Percentiles rank a stretch among this genome's conserved stretches.
Conservation (phyloP, 2,113 vertebrate genomes). For the Thymallus thymallus region DNA sequence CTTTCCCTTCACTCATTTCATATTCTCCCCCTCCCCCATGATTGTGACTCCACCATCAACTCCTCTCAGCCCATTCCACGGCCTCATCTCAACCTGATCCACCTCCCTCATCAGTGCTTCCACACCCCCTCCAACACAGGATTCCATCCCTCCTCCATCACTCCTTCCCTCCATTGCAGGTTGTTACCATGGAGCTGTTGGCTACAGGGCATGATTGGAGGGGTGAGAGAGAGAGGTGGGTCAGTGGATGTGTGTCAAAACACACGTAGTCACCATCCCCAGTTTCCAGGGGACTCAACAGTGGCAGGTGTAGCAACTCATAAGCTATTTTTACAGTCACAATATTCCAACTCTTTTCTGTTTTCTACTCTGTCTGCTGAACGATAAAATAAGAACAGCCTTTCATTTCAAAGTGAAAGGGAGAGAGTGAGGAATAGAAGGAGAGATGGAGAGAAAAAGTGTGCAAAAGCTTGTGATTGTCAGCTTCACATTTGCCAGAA, state of each 20-base stretch:
- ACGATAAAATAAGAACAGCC: not conserved
- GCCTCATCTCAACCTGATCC: not conserved
- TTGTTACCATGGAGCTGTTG: constrained; percentile 13
- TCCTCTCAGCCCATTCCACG: constrained; percentile 2
- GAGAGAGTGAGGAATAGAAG: not conserved
- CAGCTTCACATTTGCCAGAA: constrained; percentile 25
- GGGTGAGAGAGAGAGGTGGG: not conserved
- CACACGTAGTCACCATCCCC: not conserved
- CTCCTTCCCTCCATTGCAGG: not conserved
- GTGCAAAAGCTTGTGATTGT: constrained; percentile 10
- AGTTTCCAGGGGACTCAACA: not conserved
- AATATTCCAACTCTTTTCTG: not conserved
- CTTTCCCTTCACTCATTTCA: not conserved
- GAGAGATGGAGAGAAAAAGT: not conserved
- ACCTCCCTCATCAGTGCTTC: constrained; percentile 15
- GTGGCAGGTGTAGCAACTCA: not conserved
- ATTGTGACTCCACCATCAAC: no score
- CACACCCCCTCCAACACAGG: constrained; percentile 3
- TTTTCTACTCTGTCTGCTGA: not conserved
- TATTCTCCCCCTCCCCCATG: not conserved
- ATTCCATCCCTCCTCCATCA: not conserved
- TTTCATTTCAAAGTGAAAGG: not conserved
- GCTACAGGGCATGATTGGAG: not conserved
- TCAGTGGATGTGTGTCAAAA: not conserved
- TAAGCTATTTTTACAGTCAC: not conserved